These are phyloP conservation scores for Melieria omissa DNA, from an alignment of 2,888 invertebrate species.

Conservation along the genomic window DNA sequence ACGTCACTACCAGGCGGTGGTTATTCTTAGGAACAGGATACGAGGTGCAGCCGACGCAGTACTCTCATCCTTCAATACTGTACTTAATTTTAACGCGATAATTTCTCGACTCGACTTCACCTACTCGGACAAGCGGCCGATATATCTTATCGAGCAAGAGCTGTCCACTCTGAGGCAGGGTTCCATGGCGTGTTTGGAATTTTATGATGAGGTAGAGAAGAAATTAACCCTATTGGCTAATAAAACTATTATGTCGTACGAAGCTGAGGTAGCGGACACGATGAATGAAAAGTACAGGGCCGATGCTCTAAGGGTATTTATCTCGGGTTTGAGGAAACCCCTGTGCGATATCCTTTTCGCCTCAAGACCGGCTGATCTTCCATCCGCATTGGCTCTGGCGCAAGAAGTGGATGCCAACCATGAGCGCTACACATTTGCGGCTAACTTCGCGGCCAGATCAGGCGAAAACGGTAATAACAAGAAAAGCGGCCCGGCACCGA, in stretches of 20 bases:
- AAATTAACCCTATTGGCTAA: constrained; percentile 42
- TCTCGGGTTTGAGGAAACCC: constrained; percentile 24
- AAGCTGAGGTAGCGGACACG: constrained; percentile 35
- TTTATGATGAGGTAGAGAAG: constrained; percentile 43
- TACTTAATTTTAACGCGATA: too few relatives aligned
- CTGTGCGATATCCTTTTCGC: constrained; percentile 7
- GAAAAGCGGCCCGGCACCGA: neutral
- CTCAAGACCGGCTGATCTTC: constrained; percentile 10
- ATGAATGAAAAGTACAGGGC: constrained; percentile 43
- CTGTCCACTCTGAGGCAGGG: constrained; percentile 43
- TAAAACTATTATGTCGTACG: constrained; percentile 44
- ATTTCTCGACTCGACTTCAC: constrained; percentile 38
- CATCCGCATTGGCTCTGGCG: constrained; percentile 8
- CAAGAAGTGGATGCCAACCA: constrained; percentile 12
- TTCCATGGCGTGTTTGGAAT: constrained; percentile 34
- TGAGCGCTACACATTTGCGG: neutral
- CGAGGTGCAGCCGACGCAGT: too few relatives aligned
- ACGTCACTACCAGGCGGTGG: too few relatives aligned
- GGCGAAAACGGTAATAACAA: neutral
- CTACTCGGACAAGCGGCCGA: constrained; percentile 40
- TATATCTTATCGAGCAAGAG: constrained; percentile 42
- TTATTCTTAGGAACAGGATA: too few relatives aligned
- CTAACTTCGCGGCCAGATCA: neutral
- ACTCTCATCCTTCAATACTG: too few relatives aligned
- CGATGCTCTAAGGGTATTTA: constrained; percentile 37